A percentile compares a stretch with the other conserved stretches of the same genome.
These are phyloP conservation scores for Solenopsis invicta DNA, from an alignment of 1,140 invertebrate genomes.

Conservation along the genomic window DNA sequence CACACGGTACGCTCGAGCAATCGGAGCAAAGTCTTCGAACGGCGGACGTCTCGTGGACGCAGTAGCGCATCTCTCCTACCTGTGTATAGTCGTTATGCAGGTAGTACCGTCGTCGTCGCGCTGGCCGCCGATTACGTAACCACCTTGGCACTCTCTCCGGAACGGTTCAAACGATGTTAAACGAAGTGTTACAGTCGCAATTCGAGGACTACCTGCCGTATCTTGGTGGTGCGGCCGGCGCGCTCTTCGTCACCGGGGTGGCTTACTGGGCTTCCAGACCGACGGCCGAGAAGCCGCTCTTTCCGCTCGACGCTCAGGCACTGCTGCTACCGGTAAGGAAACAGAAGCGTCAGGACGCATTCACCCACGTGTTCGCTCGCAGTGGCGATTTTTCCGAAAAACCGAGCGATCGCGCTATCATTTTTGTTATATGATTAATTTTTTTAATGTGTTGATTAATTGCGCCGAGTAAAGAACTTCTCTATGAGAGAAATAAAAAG, in stretches of 20 bases:
- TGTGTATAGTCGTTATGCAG: conserved; percentile 19
- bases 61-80: neutral
- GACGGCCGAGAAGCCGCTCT: conserved; percentile 91
- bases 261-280: conserved; percentile 91
- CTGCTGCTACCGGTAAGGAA: conserved; percentile 89
- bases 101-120: conserved; percentile 5
- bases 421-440: no score
- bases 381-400: neutral
- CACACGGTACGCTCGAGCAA: neutral
- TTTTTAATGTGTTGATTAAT: no score
- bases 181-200: conserved; percentile 82
- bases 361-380: neutral
- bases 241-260: conserved; percentile 91
- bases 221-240: conserved; percentile 91
- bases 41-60: neutral
- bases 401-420: no score
- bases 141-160: neutral
- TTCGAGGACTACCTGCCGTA: conserved; percentile 92
- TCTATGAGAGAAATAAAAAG: no score
- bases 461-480: no score
- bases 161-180: conserved; percentile 60
- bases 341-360: neutral
- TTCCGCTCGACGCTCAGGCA: conserved; percentile 92
- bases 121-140: neutral
- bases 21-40: neutral